These are phyloP conservation scores for Thalpophila matura DNA, from an alignment of 2,888 invertebrate species.

Conservation along the genomic window DNA sequence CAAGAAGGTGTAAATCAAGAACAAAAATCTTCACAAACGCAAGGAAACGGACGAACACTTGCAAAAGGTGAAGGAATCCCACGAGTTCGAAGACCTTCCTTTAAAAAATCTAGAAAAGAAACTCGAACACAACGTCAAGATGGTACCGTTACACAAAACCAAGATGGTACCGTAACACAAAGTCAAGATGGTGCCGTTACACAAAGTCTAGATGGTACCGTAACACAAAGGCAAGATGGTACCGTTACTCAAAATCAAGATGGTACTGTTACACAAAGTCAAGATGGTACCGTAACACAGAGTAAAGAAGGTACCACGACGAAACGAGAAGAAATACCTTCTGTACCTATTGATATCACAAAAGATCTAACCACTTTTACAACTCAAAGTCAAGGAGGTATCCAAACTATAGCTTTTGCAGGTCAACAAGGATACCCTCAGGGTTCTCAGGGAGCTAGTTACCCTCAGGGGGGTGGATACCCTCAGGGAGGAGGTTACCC, in stretches of 20 bases:
- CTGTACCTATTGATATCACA: too few relatives aligned
- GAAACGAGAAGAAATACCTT: too few relatives aligned
- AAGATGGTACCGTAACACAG: background rate
- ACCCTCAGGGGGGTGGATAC: background rate
- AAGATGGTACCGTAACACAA: too few relatives aligned
- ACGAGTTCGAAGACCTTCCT: too few relatives aligned
- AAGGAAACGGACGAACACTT: too few relatives aligned
- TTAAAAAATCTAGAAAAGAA: too few relatives aligned
- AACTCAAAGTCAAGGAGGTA: background rate
- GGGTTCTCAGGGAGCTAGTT: background rate
- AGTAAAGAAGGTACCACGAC: background rate
- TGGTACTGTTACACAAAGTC: background rate
- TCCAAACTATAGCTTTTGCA: background rate
- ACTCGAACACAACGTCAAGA: too few relatives aligned
- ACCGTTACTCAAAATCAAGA: background rate
- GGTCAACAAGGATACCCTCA: background rate
- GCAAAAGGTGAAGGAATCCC: too few relatives aligned
- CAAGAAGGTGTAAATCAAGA: too few relatives aligned
- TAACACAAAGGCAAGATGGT: background rate
- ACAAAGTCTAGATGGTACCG: background rate
- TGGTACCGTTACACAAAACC: too few relatives aligned
- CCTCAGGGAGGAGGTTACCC: background rate
- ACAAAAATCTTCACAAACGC: too few relatives aligned
- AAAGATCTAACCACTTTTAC: too few relatives aligned
- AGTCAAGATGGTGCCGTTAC: background rate